Evolutionary conservation across 2,113 vertebrate genomes (phyloP).

Genomic region (Syngnathus typhle): DNA sequence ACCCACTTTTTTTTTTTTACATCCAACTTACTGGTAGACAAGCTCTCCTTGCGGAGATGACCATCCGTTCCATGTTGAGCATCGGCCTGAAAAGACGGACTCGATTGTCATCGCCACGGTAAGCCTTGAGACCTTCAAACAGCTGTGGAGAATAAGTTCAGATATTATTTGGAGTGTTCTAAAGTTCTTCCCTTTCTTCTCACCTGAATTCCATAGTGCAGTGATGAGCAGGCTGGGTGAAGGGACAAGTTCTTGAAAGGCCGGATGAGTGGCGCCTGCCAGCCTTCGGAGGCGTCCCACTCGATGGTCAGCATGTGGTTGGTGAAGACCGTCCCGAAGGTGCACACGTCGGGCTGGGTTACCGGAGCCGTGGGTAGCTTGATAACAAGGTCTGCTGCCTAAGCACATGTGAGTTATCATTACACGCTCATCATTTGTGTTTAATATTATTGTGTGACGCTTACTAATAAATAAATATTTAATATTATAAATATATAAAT

Average conservation of each 20-base stretch:
- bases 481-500: too few species aligned
- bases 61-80: constrained; percentile 85
- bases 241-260: constrained; percentile 79
- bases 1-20: neutral
- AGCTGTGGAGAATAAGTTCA: constrained; percentile 59
- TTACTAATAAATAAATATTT: too few species aligned
- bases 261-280: constrained; percentile 79
- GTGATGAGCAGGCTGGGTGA: constrained; percentile 73
- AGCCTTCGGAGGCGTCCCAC: constrained; percentile 77
- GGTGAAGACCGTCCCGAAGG: constrained; percentile 82
- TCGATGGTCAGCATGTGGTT: constrained; percentile 87
- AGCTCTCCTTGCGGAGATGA: constrained; percentile 70
- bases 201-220: constrained; percentile 41
- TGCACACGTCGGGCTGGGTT: constrained; percentile 23
- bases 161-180: too few species aligned
- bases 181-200: neutral
- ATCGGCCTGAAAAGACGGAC: constrained; percentile 83
- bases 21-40: constrained; percentile 78
- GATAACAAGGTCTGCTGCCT: constrained; percentile 38
- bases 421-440: too few species aligned
- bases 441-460: too few species aligned
- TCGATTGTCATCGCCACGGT: constrained; percentile 76
- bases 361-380: constrained; percentile 23
- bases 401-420: too few species aligned
- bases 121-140: constrained; percentile 89